Percentiles rank a stretch among this genome's conserved stretches.
These are phyloP conservation scores for Anguilla japonica DNA, from an alignment of 2,113 vertebrate species.

Conservation along the genomic window DNA sequence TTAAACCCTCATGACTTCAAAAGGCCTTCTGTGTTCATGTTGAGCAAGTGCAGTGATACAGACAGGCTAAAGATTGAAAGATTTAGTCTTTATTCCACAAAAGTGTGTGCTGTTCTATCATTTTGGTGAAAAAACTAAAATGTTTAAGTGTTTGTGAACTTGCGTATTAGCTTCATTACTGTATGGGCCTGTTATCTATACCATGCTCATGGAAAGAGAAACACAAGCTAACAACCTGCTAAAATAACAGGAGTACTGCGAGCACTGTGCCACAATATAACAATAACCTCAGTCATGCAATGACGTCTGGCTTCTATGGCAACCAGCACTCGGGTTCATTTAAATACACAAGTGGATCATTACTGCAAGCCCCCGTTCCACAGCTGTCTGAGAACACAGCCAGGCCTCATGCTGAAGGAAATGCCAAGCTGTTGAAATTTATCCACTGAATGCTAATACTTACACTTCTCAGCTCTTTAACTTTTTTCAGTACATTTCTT, in stretches of 20 bases:
- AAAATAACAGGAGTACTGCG: background rate
- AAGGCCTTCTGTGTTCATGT: background rate
- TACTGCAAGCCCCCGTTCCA: conserved; percentile 24
- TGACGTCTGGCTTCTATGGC: conserved; percentile 42
- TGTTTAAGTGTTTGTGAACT: background rate
- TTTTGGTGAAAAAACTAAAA: background rate
- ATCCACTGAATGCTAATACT: background rate
- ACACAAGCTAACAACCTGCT: conserved; percentile 3
- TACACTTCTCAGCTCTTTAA: background rate
- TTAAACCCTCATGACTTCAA: background rate
- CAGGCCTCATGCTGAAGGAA: conserved; percentile 4
- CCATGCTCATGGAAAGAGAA: background rate
- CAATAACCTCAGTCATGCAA: conserved; percentile 23
- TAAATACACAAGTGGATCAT: conserved; percentile 25
- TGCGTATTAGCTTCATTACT: background rate
- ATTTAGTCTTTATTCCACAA: background rate
- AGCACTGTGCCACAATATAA: conserved; percentile 28
- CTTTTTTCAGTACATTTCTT: background rate
- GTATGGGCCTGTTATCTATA: background rate
- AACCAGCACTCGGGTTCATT: conserved; percentile 36
- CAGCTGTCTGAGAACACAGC: background rate
- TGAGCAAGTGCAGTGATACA: background rate
- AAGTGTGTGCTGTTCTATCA: background rate
- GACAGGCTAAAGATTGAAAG: background rate
- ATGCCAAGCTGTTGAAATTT: background rate